phyloP scores from a whole-genome alignment of 2,113 vertebrate species.

The Eleginops maclovinus region DNA sequence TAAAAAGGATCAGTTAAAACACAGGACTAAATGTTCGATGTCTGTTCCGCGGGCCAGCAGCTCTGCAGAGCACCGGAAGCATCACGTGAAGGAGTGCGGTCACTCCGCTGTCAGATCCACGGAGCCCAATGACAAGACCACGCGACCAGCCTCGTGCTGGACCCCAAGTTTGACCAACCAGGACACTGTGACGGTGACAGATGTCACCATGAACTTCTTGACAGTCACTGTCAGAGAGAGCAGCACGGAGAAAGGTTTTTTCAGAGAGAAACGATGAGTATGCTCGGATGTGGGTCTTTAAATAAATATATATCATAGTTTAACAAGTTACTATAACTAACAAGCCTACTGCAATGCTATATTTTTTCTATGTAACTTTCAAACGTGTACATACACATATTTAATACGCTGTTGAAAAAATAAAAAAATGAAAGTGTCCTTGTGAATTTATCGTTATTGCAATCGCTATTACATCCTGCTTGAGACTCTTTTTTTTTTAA shows the following conservation, averaged over 20 bases:
- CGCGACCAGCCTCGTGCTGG: constrained; percentile 88
- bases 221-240: constrained; percentile 98
- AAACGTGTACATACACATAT: constrained; percentile 61
- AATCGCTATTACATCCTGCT: neutral
- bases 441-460: constrained; percentile 9
- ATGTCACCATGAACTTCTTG: constrained; percentile 96
- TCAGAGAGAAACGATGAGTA: constrained; percentile 92
- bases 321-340: constrained; percentile 49
- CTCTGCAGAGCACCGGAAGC: constrained; percentile 15
- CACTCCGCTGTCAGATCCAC: constrained; percentile 68
- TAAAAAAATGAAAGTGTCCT: constrained; percentile 33
- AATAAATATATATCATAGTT: constrained; percentile 7
- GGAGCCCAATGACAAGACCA: constrained; percentile 84
- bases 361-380: constrained; percentile 71
- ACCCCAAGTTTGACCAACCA: constrained; percentile 88
- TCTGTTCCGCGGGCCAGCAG: constrained; percentile 74
- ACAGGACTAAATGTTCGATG: constrained; percentile 79
- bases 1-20: constrained; percentile 29
- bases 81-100: constrained; percentile 7
- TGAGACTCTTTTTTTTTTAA: neutral
- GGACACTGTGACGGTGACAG: constrained; percentile 96
- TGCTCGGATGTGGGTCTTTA: neutral
- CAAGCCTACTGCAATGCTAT: constrained; percentile 57
- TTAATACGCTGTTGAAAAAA: constrained; percentile 64
- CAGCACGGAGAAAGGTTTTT: constrained; percentile 97